Evolutionary conservation across 2,888 invertebrate species (phyloP), one percentile per base, ranked within the genome.

Genomic region (Sacculina carcini): DNA sequence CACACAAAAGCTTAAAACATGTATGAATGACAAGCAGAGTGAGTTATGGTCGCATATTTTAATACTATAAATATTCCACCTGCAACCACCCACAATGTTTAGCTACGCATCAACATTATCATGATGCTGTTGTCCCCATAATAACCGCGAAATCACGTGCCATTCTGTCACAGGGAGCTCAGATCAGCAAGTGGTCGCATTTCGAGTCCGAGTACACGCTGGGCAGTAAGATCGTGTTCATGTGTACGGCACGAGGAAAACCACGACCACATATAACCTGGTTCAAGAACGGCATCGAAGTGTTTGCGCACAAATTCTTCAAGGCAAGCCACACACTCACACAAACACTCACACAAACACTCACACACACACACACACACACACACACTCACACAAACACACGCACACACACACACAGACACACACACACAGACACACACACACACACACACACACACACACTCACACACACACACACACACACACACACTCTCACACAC

Each of bases 281-380:
- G 90, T 86, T 83, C 65, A 92, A 90, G 65, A 89, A 90, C 64
- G 89, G 87, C 29, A 78, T 81, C 16, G 90, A 92, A 67, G 79
- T 90, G 62, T 86, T 84, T 61, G 77, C 81, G 28, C 87, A 87
- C 69, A 74, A 79, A 52, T 85, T 85, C 64, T 69, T 86, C 62
- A 84, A 87, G 63, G 87, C 84, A 65, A 72, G 76, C 21, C 23
- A 3, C 24, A 23, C 36, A 5, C n/a, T n/a, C n/a, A n/a, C n/a
- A n/a, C n/a, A n/a, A n/a, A n/a, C n/a, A n/a, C n/a, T n/a, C n/a
- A n/a, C n/a, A n/a, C n/a, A n/a, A n/a, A n/a, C n/a, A n/a, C n/a
- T n/a, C n/a, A n/a, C n/a, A n/a, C n/a, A n/a, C n/a, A n/a, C n/a
- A n/a, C n/a, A n/a, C n/a, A n/a, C n/a, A n/a, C n/a, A n/a, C n/a